Percentiles rank a stretch among this genome's conserved stretches.
Evolutionary conservation across 2,113 vertebrate species (phyloP).

Genomic region (Lichenostomus cassidix): DNA sequence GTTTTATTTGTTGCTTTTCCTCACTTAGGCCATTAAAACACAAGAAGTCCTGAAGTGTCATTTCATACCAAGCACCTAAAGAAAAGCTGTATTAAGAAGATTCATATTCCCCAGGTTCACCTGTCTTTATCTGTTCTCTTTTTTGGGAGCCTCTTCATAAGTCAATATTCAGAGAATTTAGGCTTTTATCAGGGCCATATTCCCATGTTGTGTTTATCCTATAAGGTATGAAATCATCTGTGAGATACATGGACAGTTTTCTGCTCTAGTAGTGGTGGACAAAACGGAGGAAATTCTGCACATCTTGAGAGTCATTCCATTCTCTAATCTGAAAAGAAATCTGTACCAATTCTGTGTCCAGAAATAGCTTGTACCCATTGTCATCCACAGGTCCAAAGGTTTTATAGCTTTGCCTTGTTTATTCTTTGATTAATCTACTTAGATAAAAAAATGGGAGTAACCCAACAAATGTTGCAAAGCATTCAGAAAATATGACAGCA

Average conservation of each 20-base stretch:
- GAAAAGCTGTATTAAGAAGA: neutral
- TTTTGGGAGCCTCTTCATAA: neutral
- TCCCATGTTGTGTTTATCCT: neutral
- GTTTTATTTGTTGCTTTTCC: neutral
- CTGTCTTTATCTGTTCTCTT: neutral
- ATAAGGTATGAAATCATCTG: neutral
- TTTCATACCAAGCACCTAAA: neutral
- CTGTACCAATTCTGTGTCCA: neutral
- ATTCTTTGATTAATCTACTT: neutral
- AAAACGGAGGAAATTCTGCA: neutral
- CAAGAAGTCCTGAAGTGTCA: neutral
- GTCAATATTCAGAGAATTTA: neutral
- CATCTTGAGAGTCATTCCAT: neutral
- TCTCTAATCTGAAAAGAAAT: neutral
- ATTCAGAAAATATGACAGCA: neutral
- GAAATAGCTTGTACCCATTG: neutral
- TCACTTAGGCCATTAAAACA: neutral
- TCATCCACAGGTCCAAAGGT: neutral
- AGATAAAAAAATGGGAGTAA: neutral
- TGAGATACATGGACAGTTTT: neutral
- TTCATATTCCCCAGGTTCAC: neutral
- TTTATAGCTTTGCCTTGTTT: neutral
- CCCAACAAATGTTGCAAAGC: neutral
- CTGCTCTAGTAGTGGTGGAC: rapidly evolving
- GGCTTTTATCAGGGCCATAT: neutral